Percentiles rank a stretch among this genome's conserved stretches.
These are phyloP conservation scores for Oenanthe melanoleuca DNA, from an alignment of 2,113 vertebrate genomes.

Conservation along the genomic window DNA sequence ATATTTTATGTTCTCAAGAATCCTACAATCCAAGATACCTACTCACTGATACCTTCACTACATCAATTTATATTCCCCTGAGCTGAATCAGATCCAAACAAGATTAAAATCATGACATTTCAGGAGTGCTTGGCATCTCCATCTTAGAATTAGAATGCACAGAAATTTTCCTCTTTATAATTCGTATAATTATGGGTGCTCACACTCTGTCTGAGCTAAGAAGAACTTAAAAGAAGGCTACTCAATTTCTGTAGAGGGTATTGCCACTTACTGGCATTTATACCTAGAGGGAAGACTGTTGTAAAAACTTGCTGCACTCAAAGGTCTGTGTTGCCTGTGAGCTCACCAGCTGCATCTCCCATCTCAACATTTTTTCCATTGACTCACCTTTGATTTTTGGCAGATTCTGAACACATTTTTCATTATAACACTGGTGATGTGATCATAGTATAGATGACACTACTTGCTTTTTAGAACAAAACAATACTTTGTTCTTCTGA, in stretches of 20 bases:
- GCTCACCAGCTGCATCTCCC: background rate
- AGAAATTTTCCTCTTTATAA: background rate
- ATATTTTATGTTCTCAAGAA: background rate
- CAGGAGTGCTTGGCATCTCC: background rate
- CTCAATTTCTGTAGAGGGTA: background rate
- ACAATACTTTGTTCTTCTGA: background rate
- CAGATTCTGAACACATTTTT: background rate
- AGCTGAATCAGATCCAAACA: background rate
- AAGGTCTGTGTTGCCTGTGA: background rate
- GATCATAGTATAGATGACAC: background rate
- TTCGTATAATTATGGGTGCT: background rate
- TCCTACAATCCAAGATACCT: background rate
- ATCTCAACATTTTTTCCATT: background rate
- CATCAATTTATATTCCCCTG: background rate
- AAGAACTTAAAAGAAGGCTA: background rate
- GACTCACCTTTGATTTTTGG: conserved; percentile 23
- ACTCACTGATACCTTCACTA: background rate
- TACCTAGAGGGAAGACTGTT: background rate
- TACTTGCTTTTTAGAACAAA: background rate
- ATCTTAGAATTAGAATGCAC: background rate
- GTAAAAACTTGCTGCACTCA: background rate
- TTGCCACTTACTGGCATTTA: background rate
- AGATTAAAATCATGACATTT: background rate
- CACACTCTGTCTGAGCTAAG: background rate
- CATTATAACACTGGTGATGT: background rate